Percentiles rank a stretch among this genome's conserved stretches.
These are phyloP conservation scores for Ectemnius lituratus DNA, from an alignment of 2,888 invertebrate genomes.

Conservation along the genomic window DNA sequence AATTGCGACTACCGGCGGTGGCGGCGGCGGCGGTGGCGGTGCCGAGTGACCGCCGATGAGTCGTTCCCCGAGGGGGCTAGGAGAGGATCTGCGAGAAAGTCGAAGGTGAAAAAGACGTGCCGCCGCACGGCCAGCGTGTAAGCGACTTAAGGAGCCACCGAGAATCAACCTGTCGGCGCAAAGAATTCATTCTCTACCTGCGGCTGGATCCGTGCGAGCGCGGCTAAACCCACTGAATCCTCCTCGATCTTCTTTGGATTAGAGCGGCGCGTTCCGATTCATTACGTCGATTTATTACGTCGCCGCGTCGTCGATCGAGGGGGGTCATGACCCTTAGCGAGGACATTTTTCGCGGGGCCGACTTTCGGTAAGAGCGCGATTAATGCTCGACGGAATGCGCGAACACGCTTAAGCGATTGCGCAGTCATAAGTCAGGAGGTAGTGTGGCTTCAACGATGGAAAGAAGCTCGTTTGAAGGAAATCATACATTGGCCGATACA, in stretches of 20 bases:
- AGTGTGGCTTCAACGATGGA: not conserved
- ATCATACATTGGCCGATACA: not conserved
- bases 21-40: conserved; percentile 28
- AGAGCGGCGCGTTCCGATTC: not conserved
- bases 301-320: not conserved
- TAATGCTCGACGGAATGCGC: not conserved
- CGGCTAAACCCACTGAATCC: conserved; percentile 1
- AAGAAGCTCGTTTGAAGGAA: not conserved
- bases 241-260: conserved; percentile 6
- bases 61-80: conserved; percentile 50
- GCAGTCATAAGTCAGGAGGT: no score
- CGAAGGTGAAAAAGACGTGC: conserved; percentile 57
- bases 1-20: conserved; percentile 71
- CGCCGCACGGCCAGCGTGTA: conserved; percentile 48
- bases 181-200: conserved; percentile 46
- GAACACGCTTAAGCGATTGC: not conserved
- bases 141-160: conserved; percentile 42
- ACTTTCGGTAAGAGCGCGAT: conserved; percentile 4
- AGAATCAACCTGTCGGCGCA: conserved; percentile 19
- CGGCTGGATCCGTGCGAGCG: conserved; percentile 20
- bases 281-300: no score
- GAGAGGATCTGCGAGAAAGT: conserved; percentile 53
- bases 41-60: conserved; percentile 48
- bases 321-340: not conserved
- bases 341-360: not conserved